These are phyloP conservation scores for Oreohelix idahoensis DNA, from an alignment of 1,140 invertebrate genomes.

Conservation along the genomic window DNA sequence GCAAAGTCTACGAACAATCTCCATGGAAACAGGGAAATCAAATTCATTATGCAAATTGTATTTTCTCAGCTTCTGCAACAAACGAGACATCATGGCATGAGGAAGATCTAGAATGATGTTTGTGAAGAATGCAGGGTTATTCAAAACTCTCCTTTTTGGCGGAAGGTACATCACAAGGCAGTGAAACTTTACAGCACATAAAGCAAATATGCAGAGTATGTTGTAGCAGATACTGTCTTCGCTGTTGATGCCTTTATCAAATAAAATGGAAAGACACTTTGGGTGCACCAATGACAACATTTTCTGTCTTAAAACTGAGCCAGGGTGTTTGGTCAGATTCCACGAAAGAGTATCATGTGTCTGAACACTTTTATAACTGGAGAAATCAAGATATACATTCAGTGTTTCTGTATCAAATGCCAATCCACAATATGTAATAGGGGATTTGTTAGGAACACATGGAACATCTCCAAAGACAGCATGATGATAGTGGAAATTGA, in stretches of 20 bases:
- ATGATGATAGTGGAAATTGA: slow-evolving; percentile 24
- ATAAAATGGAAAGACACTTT: slow-evolving; percentile 3
- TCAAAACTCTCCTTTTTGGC: background rate
- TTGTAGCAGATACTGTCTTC: slow-evolving; percentile 8
- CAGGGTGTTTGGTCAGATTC: slow-evolving; percentile 2
- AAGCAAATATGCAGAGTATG: slow-evolving; percentile 4
- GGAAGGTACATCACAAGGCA: background rate
- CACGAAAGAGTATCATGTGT: slow-evolving; percentile 9
- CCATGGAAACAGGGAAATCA: background rate
- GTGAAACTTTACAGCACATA: slow-evolving; percentile 26
- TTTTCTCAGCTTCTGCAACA: background rate
- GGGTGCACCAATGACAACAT: background rate
- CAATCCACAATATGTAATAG: background rate
- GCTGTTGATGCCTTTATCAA: slow-evolving; percentile 18
- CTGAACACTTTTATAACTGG: slow-evolving; percentile 1
- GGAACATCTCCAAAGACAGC: slow-evolving; percentile 22
- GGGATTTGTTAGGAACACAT: background rate
- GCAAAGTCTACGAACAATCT: background rate
- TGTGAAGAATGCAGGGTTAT: slow-evolving; percentile 11
- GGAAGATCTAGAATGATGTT: background rate
- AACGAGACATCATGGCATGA: background rate
- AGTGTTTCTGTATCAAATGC: background rate
- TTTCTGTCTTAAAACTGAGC: background rate
- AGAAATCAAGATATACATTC: slow-evolving; percentile 7
- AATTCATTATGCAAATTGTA: background rate